Conservation (phyloP, 2,113 vertebrate genomes). For the Lophochroa leadbeateri region DNA sequence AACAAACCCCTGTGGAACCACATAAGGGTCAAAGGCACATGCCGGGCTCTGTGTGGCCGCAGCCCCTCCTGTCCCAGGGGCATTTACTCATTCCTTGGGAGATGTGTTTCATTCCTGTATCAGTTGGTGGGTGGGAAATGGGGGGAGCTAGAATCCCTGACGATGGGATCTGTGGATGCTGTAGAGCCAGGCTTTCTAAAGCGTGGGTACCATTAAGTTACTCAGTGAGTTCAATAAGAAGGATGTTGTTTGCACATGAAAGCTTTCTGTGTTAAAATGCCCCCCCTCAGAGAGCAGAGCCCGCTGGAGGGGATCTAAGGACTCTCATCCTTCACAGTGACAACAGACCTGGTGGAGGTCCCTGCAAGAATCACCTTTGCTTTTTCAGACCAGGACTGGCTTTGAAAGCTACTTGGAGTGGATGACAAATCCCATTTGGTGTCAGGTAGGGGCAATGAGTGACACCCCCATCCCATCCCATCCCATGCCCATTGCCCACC, state of each 20-base stretch:
- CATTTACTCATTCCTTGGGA: background rate
- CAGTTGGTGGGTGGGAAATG: background rate
- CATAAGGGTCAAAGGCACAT: accelerated
- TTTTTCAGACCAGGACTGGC: background rate
- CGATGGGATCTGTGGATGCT: background rate
- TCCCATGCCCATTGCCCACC: background rate
- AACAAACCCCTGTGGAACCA: accelerated
- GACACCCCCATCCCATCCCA: background rate
- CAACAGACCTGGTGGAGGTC: background rate
- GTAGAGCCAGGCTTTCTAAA: background rate
- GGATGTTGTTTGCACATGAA: background rate
- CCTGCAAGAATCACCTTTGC: background rate
- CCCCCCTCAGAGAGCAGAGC: background rate
- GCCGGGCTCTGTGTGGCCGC: background rate
- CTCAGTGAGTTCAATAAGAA: background rate
- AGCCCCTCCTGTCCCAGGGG: background rate
- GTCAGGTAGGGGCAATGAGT: accelerated
- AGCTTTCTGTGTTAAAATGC: background rate
- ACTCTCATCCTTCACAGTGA: background rate
- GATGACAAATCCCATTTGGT: background rate
- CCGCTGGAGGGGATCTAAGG: background rate
- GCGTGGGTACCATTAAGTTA: accelerated
- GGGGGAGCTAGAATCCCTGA: background rate
- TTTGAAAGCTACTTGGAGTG: accelerated
- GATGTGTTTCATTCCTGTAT: background rate